phyloP scores from a whole-genome alignment of 1,140 invertebrate species.

The Platyscapa corneri region DNA sequence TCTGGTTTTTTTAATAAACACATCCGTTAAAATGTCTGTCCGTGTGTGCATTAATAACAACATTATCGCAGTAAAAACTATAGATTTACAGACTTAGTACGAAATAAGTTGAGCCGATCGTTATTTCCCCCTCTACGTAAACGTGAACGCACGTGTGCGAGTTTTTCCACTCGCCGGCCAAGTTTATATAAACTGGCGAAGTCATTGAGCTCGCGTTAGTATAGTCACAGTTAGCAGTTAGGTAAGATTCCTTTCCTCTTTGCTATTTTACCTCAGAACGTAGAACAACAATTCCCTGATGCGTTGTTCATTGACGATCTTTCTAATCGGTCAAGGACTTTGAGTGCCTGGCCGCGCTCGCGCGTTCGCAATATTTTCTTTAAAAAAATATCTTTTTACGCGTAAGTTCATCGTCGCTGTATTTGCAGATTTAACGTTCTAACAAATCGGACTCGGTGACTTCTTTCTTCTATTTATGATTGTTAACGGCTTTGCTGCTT shows the following conservation, averaged over 20 bases:
- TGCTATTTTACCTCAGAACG: background rate
- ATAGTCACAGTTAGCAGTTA: slow-evolving; percentile 56
- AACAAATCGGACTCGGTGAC: no score
- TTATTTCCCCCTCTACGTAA: background rate
- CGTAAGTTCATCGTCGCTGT: no score
- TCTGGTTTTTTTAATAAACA: background rate
- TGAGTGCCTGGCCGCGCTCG: background rate
- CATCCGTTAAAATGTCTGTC: no score
- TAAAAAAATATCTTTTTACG: no score
- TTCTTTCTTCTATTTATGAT: no score
- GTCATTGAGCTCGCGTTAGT: slow-evolving; percentile 58
- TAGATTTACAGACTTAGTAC: background rate
- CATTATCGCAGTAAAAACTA: background rate
- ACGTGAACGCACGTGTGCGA: slow-evolving; percentile 1
- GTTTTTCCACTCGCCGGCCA: slow-evolving; percentile 29
- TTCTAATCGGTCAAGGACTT: slow-evolving; percentile 17
- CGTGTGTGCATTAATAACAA: background rate
- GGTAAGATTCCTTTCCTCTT: slow-evolving; percentile 57
- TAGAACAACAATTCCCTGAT: no score
- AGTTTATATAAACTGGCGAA: slow-evolving; percentile 58
- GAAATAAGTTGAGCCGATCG: background rate
- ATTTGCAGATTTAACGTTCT: no score
- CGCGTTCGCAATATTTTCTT: background rate
- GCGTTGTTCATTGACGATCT: background rate
- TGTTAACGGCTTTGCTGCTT: no score